These are phyloP conservation scores for Pristionchus exspectatus DNA, from an alignment of 2,888 invertebrate genomes.

Conservation along the genomic window DNA sequence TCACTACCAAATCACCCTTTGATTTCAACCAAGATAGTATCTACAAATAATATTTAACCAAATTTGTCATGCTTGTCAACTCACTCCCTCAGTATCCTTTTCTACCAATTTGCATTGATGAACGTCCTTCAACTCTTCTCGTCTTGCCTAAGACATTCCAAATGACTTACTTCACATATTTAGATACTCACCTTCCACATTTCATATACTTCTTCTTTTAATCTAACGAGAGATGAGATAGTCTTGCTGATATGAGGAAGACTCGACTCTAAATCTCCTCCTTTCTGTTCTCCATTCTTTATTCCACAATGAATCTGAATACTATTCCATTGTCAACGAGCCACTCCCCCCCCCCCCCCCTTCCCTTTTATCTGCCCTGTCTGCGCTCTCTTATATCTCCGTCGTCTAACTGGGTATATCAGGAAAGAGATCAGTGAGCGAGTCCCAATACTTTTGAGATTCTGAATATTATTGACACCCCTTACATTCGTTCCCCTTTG, in stretches of 20 bases:
- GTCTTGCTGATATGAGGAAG: constrained; percentile 80
- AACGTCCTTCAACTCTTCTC: constrained; percentile 94
- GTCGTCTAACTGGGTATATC: too few species aligned
- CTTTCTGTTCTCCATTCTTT: constrained; percentile 70
- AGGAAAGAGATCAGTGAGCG: too few species aligned
- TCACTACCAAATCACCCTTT: not conserved
- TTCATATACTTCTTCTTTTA: constrained; percentile 58
- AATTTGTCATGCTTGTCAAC: not conserved
- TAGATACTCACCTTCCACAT: constrained; percentile 36
- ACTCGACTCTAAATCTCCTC: constrained; percentile 82
- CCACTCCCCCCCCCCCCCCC: too few species aligned
- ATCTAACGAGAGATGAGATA: constrained; percentile 70
- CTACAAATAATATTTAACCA: not conserved
- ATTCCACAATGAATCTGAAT: constrained; percentile 27
- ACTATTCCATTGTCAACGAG: not conserved
- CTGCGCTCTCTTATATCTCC: too few species aligned
- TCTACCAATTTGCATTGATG: constrained; percentile 95
- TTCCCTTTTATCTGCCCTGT: too few species aligned
- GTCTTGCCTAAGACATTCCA: constrained; percentile 85
- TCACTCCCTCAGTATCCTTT: constrained; percentile 89
- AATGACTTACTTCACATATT: not conserved
- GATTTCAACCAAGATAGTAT: constrained; percentile 26
- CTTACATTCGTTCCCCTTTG: too few species aligned
- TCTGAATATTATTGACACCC: too few species aligned
- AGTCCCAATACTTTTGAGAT: too few species aligned